Evolutionary conservation across 2,888 invertebrate genomes (phyloP), one percentile per base, ranked within the genome.

Genomic region (Aleiodes alternator): DNA sequence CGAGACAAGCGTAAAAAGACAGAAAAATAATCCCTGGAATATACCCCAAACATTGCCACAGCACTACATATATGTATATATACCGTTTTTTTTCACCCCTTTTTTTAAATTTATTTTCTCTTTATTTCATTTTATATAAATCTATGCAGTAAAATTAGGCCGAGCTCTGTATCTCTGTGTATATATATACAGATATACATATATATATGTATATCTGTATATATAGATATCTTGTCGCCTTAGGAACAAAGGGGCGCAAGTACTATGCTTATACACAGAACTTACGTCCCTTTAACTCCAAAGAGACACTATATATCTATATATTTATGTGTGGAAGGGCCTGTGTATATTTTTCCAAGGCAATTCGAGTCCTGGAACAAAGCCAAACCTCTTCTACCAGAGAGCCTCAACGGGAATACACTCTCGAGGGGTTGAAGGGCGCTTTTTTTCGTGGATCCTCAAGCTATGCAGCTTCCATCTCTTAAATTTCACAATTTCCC

Each of bases 351-450:
- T 79, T 80, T 82, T 79, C 61, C 72, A 76, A 73, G 79, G 79
- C 78, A 81, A 83, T 82, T 82, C 80, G 72, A 75, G 72, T 79
- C 75, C 61, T 83, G 82, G 83, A 79, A 34, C 57, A 29, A 43
- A 57, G 80, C 83, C 82, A 84, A 82, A 79, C 80, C 79, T 76
- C 78, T 77, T 77, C 74, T 61, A 74, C 61, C 69, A 4, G 53
- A 4, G 53, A 69, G 53, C 31, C 69, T 38, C 38, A n/a, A 57
- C 72, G 31, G 3, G 29, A n/a, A 51, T 43, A 11, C 66, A 34
- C 51, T 64, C 23, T 38, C 38, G 53, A 38, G 34, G 38, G 14
- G 64, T 66, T 72, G 66, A 66, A 72, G 72, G 51, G 53, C 29
- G n/a, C 38, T 3, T 56, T 55, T 55, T 55, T 72, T 72, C 56